A percentile compares a stretch with the other conserved stretches of the same genome.
phyloP scores from a whole-genome alignment of 2,797 vertebrate genomes.

The Garrulus glandarius region DNA sequence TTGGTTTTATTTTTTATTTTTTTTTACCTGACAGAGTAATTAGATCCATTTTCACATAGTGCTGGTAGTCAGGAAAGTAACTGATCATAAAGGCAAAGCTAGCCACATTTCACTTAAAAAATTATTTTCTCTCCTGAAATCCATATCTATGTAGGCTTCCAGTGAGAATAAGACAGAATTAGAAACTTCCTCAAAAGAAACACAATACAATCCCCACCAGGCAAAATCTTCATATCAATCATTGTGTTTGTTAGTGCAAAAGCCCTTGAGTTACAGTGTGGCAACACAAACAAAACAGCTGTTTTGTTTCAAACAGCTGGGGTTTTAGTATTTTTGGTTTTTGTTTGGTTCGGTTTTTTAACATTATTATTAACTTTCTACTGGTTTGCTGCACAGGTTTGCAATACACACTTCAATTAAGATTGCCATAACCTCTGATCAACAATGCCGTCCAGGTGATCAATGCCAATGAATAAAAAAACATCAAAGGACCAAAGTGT shows the following conservation, averaged over 20 bases:
- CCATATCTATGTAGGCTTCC: neutral
- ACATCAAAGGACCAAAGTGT: neutral
- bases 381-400: neutral
- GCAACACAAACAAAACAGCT: too few species aligned
- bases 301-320: neutral
- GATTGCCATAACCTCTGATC: neutral
- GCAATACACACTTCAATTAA: neutral
- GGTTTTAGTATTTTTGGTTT: neutral
- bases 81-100: neutral
- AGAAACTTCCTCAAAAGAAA: neutral
- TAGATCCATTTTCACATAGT: neutral
- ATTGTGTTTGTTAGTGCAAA: neutral
- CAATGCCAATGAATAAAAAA: neutral
- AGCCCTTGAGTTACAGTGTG: neutral
- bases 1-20: neutral
- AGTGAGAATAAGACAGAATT: neutral
- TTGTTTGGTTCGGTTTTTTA: neutral
- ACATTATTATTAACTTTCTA: neutral
- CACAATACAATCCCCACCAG: neutral
- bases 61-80: neutral
- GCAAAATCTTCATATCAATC: neutral
- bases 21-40: neutral
- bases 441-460: neutral
- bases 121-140: neutral
- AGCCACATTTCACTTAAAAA: neutral